phyloP scores from a whole-genome alignment of 37 sponge, comb jelly and placozoan species.

The Crambe crambe region DNA sequence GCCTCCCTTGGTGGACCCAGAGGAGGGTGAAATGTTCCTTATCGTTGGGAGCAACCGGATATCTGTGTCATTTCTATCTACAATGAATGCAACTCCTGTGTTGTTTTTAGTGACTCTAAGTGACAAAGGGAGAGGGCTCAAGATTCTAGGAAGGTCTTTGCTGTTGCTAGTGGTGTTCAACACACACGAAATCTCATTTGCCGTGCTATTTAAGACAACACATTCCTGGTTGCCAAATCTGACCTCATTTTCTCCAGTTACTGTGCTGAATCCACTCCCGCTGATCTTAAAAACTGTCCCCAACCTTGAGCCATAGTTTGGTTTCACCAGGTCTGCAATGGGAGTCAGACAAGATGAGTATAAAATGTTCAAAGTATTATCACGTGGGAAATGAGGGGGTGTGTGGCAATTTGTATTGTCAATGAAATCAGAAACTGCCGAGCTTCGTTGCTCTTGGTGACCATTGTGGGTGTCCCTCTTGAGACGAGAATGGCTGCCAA shows the following conservation, averaged over 20 bases:
- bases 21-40: constrained; percentile 21
- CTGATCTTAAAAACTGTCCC: constrained; percentile 29
- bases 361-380: neutral
- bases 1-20: constrained; percentile 59
- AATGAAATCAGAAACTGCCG: neutral
- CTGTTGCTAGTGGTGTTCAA: neutral
- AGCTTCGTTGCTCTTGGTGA: neutral
- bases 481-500: neutral
- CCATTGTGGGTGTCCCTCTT: neutral
- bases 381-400: neutral
- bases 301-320: neutral
- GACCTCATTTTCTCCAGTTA: constrained; percentile 5
- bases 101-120: constrained; percentile 15
- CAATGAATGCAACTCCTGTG: constrained; percentile 33
- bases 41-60: constrained; percentile 32
- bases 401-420: neutral
- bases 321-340: constrained; percentile 16
- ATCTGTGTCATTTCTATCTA: neutral
- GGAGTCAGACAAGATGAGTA: constrained; percentile 48
- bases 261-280: constrained; percentile 20
- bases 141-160: neutral
- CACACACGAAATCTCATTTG: constrained; percentile 12
- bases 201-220: constrained; percentile 2
- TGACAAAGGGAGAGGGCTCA: constrained; percentile 14
- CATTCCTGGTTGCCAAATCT: constrained; percentile 30